A percentile compares a stretch with the other conserved stretches of the same genome.
Evolutionary conservation across 1,140 invertebrate species (phyloP).

Genomic region (Aethina tumida): DNA sequence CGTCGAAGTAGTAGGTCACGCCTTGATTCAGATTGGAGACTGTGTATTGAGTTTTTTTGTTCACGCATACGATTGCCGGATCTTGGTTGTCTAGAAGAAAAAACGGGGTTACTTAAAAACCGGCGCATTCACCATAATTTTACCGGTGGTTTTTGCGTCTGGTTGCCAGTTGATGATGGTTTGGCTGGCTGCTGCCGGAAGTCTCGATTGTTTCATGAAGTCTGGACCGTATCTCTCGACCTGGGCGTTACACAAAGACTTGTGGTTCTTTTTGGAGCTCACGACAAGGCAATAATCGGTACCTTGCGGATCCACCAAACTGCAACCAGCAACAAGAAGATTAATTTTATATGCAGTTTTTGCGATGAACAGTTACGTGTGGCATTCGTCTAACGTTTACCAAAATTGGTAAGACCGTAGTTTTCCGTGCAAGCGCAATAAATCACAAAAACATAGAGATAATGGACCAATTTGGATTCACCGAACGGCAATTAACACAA

Average conservation of each 20-base stretch:
- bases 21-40: constrained; percentile 43
- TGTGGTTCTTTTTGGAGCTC: constrained; percentile 43
- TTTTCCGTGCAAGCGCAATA: not conserved
- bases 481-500: constrained; percentile 9
- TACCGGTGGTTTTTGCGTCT: too few species aligned
- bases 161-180: not conserved
- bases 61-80: constrained; percentile 43
- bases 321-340: constrained; percentile 27
- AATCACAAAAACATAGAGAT: constrained; percentile 7
- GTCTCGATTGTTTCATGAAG: constrained; percentile 1
- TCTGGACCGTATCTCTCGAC: not conserved
- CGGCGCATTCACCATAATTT: too few species aligned
- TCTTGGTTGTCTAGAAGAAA: constrained; percentile 24
- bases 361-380: constrained; percentile 1
- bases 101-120: too few species aligned
- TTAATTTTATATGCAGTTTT: not conserved
- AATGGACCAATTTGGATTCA: constrained; percentile 16
- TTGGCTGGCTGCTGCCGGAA: not conserved
- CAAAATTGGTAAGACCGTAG: not conserved
- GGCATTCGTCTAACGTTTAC: not conserved
- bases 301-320: constrained; percentile 46
- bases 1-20: constrained; percentile 38
- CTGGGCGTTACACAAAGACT: constrained; percentile 44
- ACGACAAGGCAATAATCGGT: constrained; percentile 49
- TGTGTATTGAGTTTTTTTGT: constrained; percentile 43